Evolutionary conservation across 2,113 vertebrate genomes (phyloP).

Genomic region (Scatophagus argus): DNA sequence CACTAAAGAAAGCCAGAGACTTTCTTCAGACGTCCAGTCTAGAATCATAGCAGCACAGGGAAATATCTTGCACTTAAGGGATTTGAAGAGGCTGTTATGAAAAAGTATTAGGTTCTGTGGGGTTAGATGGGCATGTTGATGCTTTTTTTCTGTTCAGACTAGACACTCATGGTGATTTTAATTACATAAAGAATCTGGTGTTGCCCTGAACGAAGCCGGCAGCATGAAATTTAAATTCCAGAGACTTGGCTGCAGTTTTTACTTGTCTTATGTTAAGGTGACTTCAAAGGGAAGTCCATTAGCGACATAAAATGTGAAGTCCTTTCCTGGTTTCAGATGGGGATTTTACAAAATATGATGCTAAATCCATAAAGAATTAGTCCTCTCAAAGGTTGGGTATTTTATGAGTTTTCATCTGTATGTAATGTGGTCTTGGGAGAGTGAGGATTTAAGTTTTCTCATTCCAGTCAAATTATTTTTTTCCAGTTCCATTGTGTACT

Average conservation of each 20-base stretch:
- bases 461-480: neutral
- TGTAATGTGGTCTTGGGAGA: neutral
- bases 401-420: neutral
- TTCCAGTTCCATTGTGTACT: neutral
- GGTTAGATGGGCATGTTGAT: slow-evolving; percentile 12
- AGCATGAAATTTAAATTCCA: slow-evolving; percentile 7
- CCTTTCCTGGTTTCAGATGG: slow-evolving; percentile 5
- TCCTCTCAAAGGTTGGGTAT: neutral
- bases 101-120: slow-evolving; percentile 21
- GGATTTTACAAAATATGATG: neutral
- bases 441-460: neutral
- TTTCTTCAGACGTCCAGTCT: neutral
- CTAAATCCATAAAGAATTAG: slow-evolving; percentile 12
- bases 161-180: slow-evolving; percentile 33
- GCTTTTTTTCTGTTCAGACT: neutral
- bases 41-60: neutral
- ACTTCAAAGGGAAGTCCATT: slow-evolving; percentile 19
- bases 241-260: slow-evolving; percentile 17
- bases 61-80: slow-evolving; percentile 28
- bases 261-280: neutral
- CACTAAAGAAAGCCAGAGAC: neutral
- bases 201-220: neutral
- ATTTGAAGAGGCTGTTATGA: slow-evolving; percentile 37
- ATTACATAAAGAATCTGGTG: slow-evolving; percentile 14
- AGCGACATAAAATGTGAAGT: neutral